Evolutionary conservation across 1,140 invertebrate species (phyloP).

Genomic region (Leucophenga varia): DNA sequence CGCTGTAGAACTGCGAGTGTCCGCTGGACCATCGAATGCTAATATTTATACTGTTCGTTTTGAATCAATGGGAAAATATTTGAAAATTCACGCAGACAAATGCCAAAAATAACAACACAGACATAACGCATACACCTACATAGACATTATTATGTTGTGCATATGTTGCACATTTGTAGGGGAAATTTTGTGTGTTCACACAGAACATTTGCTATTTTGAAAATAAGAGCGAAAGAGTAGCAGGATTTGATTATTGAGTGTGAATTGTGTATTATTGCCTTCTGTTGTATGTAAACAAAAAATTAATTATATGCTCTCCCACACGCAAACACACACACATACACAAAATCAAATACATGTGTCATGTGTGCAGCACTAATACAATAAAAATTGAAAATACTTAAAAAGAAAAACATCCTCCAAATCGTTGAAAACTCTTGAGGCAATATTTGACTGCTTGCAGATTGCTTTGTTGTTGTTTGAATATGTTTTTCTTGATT

Average conservation of each 20-base stretch:
- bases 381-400: not conserved
- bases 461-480: conserved; percentile 1
- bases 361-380: no score
- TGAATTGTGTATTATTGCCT: no score
- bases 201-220: no score
- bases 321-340: not conserved
- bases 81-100: no score
- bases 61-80: conserved; percentile 9
- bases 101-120: no score
- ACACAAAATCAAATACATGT: no score
- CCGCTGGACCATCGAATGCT: conserved; percentile 50
- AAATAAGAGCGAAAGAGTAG: no score
- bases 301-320: not conserved
- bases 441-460: not conserved
- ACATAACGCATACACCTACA: conserved; percentile 13
- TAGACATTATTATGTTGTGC: no score
- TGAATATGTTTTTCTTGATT: conserved; percentile 13
- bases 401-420: no score
- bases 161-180: conserved; percentile 43
- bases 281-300: no score
- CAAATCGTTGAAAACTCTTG: no score
- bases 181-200: conserved; percentile 25
- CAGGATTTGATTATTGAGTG: no score
- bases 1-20: conserved; percentile 57
- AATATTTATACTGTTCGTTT: conserved; percentile 54